phyloP scores from a whole-genome alignment of 2,888 invertebrate genomes.

The Petrolisthes cinctipes region DNA sequence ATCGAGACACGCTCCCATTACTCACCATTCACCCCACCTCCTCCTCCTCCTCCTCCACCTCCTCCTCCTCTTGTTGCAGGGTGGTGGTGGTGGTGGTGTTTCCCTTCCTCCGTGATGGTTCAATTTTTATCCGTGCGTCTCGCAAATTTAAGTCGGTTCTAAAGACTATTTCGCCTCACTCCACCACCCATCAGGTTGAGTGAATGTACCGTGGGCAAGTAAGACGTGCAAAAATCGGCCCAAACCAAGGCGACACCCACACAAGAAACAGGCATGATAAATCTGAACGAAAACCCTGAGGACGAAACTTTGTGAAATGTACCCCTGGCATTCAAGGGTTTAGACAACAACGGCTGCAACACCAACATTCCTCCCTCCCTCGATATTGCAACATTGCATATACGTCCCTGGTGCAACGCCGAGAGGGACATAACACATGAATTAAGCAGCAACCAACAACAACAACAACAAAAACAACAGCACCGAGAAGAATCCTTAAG shows the following conservation, averaged over 20 bases:
- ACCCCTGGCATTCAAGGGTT: slow-evolving; percentile 14
- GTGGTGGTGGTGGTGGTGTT: neutral
- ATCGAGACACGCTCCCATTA: slow-evolving; percentile 47
- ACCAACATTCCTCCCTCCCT: slow-evolving; percentile 38
- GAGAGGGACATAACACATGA: neutral
- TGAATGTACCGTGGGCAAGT: too few relatives aligned
- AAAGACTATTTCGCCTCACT: too few relatives aligned
- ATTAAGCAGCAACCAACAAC: slow-evolving; percentile 26
- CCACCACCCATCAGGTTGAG: too few relatives aligned
- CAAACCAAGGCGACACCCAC: too few relatives aligned
- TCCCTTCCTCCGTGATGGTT: slow-evolving; percentile 31
- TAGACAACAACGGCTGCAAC: slow-evolving; percentile 22
- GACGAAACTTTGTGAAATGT: slow-evolving; percentile 46
- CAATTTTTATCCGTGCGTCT: slow-evolving; percentile 6
- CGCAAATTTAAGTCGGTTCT: too few relatives aligned
- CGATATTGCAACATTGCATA: slow-evolving; percentile 46
- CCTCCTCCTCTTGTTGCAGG: slow-evolving; percentile 21
- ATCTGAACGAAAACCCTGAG: neutral
- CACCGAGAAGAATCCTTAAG: neutral
- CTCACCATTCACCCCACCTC: slow-evolving; percentile 43
- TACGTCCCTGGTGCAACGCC: slow-evolving; percentile 9
- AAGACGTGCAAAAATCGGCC: too few relatives aligned
- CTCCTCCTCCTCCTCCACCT: too few relatives aligned
- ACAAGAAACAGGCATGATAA: neutral
- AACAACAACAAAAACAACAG: neutral